phyloP scores from a whole-genome alignment of 1,140 invertebrate genomes.

The Aphaenogaster floridana region DNA sequence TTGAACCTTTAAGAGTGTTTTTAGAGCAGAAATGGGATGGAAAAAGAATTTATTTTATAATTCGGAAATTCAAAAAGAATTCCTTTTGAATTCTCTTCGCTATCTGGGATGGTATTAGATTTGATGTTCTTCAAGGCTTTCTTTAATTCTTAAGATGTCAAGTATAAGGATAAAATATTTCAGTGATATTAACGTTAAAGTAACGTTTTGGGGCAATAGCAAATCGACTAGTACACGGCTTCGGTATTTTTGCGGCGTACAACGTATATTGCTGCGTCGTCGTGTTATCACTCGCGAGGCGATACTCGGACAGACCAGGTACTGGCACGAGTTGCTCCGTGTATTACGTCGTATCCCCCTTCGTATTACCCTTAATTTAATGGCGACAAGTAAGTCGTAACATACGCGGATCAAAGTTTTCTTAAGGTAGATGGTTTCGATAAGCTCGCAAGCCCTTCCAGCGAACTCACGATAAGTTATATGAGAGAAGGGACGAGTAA shows the following conservation, averaged over 20 bases:
- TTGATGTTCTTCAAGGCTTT: background rate
- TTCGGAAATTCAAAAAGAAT: no score
- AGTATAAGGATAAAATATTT: background rate
- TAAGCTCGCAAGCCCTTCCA: constrained; percentile 38
- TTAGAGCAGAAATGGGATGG: no score
- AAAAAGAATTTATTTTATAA: no score
- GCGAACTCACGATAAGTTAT: constrained; percentile 68
- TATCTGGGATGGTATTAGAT: no score
- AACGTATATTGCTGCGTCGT: background rate
- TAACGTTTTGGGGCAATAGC: background rate
- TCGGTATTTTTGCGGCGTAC: background rate
- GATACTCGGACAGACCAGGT: background rate
- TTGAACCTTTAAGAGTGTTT: no score
- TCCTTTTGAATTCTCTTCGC: no score
- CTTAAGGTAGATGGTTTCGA: constrained; percentile 47
- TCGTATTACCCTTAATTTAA: background rate
- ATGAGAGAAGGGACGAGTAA: constrained; percentile 62
- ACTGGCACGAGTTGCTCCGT: no score
- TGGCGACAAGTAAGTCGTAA: background rate
- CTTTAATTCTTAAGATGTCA: background rate
- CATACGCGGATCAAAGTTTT: constrained; percentile 35
- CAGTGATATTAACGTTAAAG: background rate
- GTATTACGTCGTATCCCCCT: background rate
- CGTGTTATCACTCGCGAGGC: no score
- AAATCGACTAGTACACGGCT: background rate